phyloP scores from a whole-genome alignment of 2,888 invertebrate genomes.

The Baccha elongata region DNA sequence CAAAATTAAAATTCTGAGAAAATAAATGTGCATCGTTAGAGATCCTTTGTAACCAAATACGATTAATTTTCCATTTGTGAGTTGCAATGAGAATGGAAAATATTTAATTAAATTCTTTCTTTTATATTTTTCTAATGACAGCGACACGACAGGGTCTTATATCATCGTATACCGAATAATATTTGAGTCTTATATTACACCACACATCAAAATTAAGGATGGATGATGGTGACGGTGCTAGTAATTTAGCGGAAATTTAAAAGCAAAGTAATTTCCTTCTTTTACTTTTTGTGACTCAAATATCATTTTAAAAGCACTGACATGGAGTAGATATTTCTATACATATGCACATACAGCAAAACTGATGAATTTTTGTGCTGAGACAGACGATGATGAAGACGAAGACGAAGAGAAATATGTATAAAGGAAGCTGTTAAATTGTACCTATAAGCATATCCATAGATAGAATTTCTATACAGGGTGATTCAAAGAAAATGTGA shows the following conservation, averaged over 20 bases:
- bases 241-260: constrained; percentile 37
- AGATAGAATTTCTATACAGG: too few species aligned
- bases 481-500: too few species aligned
- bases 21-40: background rate
- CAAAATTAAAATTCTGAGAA: too few species aligned
- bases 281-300: constrained; percentile 32
- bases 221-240: constrained; percentile 13
- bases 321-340: background rate
- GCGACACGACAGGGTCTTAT: too few species aligned
- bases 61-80: constrained; percentile 30
- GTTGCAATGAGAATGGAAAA: constrained; percentile 18
- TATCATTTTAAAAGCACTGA: constrained; percentile 30
- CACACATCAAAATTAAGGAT: background rate
- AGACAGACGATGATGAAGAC: too few species aligned
- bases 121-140: constrained; percentile 11
- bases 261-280: constrained; percentile 52
- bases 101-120: constrained; percentile 39
- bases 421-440: too few species aligned
- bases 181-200: constrained; percentile 1
- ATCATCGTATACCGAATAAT: background rate
- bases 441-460: too few species aligned
- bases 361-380: too few species aligned
- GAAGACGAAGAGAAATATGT: too few species aligned
- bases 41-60: constrained; percentile 10
- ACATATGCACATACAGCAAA: too few species aligned